A percentile compares a stretch with the other conserved stretches of the same genome.
Evolutionary conservation across 2,113 vertebrate species (phyloP).

Genomic region (cattle (Bos taurus)): ARS-UCD2.0 NC_037332.1:39318501-39319000

Average conservation of each 20-base stretch:
- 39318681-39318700: neutral
- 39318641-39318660: neutral
- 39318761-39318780: neutral
- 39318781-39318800: neutral
- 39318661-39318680: neutral
- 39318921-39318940: neutral
- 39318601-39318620: neutral
- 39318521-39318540: neutral
- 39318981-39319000: neutral
- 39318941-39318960: neutral
- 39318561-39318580: neutral
- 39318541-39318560: neutral
- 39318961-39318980: neutral
- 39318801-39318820: neutral
- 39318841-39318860: neutral
- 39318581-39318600: neutral
- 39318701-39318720: neutral
- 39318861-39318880: neutral
- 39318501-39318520: neutral
- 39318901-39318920: fast-evolving
- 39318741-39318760: neutral
- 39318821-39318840: neutral
- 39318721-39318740: neutral
- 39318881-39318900: neutral
- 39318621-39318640: neutral